These are phyloP conservation scores for cat (Felis catus) DNA, from an alignment of 2,113 vertebrate genomes.

Conservation along the genomic window F.catus_Fca126_mat1.0 CM031419.1:85315501-85316000, in stretches of 20 bases:
- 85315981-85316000: not conserved
- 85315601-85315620: not conserved
- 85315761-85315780: not conserved
- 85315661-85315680: not conserved
- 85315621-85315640: not conserved
- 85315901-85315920: not conserved
- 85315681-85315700: not conserved
- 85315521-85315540: not conserved
- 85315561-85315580: not conserved
- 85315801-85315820: not conserved
- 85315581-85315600: slow-evolving; percentile 8
- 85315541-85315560: not conserved
- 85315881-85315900: not conserved
- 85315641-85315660: not conserved
- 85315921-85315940: not conserved
- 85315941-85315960: slow-evolving; percentile 46
- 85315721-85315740: not conserved
- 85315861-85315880: not conserved
- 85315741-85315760: not conserved
- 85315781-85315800: not conserved
- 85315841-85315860: not conserved
- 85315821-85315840: not conserved
- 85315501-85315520: not conserved
- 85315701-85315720: not conserved
- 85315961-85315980: not conserved